These are phyloP conservation scores for Anomalospiza imberbis DNA, from an alignment of 2,797 vertebrate genomes.

Conservation along the genomic window DNA sequence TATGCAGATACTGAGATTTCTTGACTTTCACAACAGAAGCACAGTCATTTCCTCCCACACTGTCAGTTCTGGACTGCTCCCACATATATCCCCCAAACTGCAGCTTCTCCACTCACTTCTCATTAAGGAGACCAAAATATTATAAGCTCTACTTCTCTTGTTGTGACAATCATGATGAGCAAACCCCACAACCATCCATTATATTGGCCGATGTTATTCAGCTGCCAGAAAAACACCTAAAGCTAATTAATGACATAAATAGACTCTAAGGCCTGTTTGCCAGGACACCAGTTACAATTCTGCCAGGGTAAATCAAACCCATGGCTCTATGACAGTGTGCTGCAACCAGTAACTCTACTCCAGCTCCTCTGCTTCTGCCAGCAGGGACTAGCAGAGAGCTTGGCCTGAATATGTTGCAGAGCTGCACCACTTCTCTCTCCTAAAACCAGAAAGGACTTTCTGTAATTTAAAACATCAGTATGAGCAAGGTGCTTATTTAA, in stretches of 20 bases:
- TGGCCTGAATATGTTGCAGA: neutral
- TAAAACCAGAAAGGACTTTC: constrained; percentile 10
- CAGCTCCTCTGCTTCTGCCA: neutral
- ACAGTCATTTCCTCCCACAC: constrained; percentile 24
- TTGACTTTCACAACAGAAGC: constrained; percentile 28
- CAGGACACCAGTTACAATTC: neutral
- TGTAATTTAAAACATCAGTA: constrained; percentile 18
- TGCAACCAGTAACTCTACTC: neutral
- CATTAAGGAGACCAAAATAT: constrained; percentile 43
- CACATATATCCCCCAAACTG: neutral
- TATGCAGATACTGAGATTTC: constrained; percentile 36
- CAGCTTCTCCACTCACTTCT: neutral
- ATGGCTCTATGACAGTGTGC: neutral
- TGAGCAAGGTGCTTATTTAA: constrained; percentile 39
- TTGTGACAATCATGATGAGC: neutral
- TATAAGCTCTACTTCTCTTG: constrained; percentile 17
- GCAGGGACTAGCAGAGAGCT: neutral
- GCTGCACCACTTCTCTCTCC: neutral
- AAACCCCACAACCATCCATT: constrained; percentile 23
- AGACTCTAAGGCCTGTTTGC: constrained; percentile 9
- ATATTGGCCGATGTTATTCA: neutral
- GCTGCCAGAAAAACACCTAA: constrained; percentile 11
- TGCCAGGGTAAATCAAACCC: neutral
- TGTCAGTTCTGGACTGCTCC: constrained; percentile 12
- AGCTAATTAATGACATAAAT: constrained; percentile 20